Evolutionary conservation across 2,888 invertebrate species (phyloP).

Genomic region (Podabrus alpinus): DNA sequence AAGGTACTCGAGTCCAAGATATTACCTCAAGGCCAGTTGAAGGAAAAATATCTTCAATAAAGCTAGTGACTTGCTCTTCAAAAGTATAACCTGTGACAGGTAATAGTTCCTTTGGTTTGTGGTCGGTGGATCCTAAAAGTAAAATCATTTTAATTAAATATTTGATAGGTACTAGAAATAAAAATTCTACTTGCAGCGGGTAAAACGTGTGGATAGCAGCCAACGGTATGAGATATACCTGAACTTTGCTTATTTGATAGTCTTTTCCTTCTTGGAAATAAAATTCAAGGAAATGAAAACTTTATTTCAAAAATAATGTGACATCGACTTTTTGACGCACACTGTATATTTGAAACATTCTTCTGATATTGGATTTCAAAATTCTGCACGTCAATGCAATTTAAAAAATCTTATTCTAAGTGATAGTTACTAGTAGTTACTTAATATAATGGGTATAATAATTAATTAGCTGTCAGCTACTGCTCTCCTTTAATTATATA

Average conservation of each 20-base stretch:
- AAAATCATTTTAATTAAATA: not conserved
- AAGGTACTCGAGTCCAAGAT: slow-evolving; percentile 89
- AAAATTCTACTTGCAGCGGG: not conserved
- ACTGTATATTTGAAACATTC: not conserved
- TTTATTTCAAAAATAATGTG: not conserved
- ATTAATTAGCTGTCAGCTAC: too few species aligned
- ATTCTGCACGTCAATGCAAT: not conserved
- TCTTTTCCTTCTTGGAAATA: not conserved
- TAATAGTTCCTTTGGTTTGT: slow-evolving; percentile 72
- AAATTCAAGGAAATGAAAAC: not conserved
- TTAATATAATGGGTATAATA: not conserved
- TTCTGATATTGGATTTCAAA: not conserved
- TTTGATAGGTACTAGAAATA: not conserved
- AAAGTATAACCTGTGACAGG: slow-evolving; percentile 70
- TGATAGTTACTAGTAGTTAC: not conserved
- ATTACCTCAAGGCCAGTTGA: slow-evolving; percentile 76
- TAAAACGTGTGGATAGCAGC: too few species aligned
- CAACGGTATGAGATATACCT: too few species aligned
- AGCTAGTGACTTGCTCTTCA: slow-evolving; percentile 79
- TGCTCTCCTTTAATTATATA: not conserved
- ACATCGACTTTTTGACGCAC: too few species aligned
- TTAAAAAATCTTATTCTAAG: not conserved
- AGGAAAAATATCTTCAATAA: slow-evolving; percentile 65
- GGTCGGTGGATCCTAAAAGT: slow-evolving; percentile 65
- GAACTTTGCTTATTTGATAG: too few species aligned